Percentiles rank a stretch among this genome's conserved stretches.
These are phyloP conservation scores for Leptinotarsa tumamoca DNA, from an alignment of 2,888 invertebrate genomes.

Conservation along the genomic window DNA sequence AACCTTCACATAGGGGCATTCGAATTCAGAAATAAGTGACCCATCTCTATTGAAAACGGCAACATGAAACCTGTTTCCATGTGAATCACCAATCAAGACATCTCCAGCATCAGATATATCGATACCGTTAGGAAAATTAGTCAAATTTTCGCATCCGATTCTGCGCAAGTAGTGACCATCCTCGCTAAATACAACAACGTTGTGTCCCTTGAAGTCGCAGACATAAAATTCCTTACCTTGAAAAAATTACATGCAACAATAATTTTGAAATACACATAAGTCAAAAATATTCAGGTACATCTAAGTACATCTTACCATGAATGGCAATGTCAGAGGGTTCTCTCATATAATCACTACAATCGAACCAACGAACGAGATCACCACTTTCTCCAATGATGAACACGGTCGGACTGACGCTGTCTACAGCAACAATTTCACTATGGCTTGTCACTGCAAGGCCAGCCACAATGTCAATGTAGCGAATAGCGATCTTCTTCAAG, in stretches of 20 bases:
- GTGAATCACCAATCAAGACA: constrained; percentile 95
- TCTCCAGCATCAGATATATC: constrained; percentile 98
- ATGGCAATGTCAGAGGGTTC: constrained; percentile 98
- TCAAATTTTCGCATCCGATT: constrained; percentile 95
- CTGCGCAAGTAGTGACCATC: constrained; percentile 91
- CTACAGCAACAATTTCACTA: constrained; percentile 95
- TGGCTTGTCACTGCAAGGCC: constrained; percentile 93
- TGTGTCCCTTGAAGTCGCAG: constrained; percentile 98
- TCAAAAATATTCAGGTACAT: constrained; percentile 23
- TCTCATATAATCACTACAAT: constrained; percentile 97
- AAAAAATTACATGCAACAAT: not conserved
- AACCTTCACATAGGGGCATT: constrained; percentile 98
- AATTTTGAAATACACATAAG: constrained; percentile 8
- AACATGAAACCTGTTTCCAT: constrained; percentile 97
- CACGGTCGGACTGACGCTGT: constrained; percentile 96
- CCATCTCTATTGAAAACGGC: constrained; percentile 95
- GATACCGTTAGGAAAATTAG: constrained; percentile 97
- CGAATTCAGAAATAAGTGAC: constrained; percentile 89
- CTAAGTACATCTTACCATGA: constrained; percentile 73
- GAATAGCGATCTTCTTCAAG: constrained; percentile 91
- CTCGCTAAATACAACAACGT: constrained; percentile 95
- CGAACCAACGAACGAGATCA: constrained; percentile 94
- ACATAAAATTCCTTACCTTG: constrained; percentile 93
- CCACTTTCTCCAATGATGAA: constrained; percentile 94
- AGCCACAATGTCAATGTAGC: constrained; percentile 92